Evolutionary conservation across 2,888 invertebrate genomes (phyloP), one percentile per base, ranked within the genome.

Genomic region (Hofmannophila pseudospretella): DNA sequence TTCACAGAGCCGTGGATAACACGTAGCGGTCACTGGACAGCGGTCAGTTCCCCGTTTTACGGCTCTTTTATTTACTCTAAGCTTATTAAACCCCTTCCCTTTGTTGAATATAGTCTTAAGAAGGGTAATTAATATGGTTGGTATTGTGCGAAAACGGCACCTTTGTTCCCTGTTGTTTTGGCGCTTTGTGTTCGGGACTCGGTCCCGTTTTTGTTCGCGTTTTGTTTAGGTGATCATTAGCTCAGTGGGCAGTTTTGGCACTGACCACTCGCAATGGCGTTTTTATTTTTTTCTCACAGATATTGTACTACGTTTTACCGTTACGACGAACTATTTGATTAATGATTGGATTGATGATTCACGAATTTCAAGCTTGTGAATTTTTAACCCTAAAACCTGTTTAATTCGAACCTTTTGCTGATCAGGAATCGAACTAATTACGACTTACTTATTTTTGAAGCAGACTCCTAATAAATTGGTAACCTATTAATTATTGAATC

Each of bases 31-130:
- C 58, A 64, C 51, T 55, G 76, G 68, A 61, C 78, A 79, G 64
- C 59, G 81, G 82, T 78, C 82, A 82, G 68, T 74, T 49, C 59
- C 46, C 47, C 48, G 45, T 68, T 70, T 27, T 75, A 75, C 67
- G 65, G 49, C 49, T 67, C 67, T 72, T 79, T 75, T 85, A 84
- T 85, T 84, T 81, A 79, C 78, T 70, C 54, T 72, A 76, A 81
- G 75, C 79, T 71, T 82, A 82, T 84, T 84, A 82, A 82, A 85
- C 81, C 84, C 82, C 67, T 75, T 68, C 67, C n/a, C 46, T 61
- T 77, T 76, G 76, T 75, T 49, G 51, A 41, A 48, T 57, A 56
- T 57, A 56, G 67, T 68, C 68, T 71, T 63, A 61, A 73, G 67
- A 61, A 72, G 76, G 81, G 84, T 85, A 85, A 86, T 86, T 85